Evolutionary conservation across 2,797 vertebrate species (phyloP).

Genomic region (Amazonetta brasiliensis): DNA sequence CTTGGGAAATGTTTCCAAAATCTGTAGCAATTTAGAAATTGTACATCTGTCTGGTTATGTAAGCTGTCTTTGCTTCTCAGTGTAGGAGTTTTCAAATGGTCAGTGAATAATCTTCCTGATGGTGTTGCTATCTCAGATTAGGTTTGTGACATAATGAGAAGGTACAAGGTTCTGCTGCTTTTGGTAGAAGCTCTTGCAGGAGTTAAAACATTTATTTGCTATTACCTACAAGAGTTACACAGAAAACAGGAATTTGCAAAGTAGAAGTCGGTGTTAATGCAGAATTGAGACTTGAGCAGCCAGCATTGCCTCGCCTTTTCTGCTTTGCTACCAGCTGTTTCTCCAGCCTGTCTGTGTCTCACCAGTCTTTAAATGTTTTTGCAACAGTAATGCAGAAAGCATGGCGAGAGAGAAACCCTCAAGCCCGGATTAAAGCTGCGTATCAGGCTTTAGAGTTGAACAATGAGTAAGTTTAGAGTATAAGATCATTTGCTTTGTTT

Average conservation of each 20-base stretch:
- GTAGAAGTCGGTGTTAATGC: neutral
- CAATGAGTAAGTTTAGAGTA: slow-evolving; percentile 90
- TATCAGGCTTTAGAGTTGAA: slow-evolving; percentile 97
- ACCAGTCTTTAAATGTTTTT: slow-evolving; percentile 52
- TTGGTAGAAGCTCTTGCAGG: neutral
- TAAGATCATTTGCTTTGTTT: neutral
- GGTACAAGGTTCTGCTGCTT: neutral
- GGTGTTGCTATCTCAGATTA: neutral
- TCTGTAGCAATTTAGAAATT: slow-evolving; percentile 11
- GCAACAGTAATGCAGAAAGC: slow-evolving; percentile 98
- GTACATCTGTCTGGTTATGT: slow-evolving; percentile 31
- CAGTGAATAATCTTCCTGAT: neutral
- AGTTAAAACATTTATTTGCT: neutral
- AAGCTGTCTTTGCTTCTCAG: neutral
- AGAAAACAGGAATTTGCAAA: neutral
- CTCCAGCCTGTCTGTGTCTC: slow-evolving; percentile 1
- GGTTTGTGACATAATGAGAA: neutral
- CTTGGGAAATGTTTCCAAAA: slow-evolving; percentile 22
- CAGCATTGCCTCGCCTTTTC: neutral
- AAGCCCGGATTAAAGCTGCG: slow-evolving; percentile 96
- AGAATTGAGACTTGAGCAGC: neutral
- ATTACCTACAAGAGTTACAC: neutral
- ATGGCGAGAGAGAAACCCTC: slow-evolving; percentile 97
- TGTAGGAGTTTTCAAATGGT: neutral
- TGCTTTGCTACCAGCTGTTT: neutral